phyloP scores from a whole-genome alignment of 2,888 invertebrate species.

The Nyleta sp. region DNA sequence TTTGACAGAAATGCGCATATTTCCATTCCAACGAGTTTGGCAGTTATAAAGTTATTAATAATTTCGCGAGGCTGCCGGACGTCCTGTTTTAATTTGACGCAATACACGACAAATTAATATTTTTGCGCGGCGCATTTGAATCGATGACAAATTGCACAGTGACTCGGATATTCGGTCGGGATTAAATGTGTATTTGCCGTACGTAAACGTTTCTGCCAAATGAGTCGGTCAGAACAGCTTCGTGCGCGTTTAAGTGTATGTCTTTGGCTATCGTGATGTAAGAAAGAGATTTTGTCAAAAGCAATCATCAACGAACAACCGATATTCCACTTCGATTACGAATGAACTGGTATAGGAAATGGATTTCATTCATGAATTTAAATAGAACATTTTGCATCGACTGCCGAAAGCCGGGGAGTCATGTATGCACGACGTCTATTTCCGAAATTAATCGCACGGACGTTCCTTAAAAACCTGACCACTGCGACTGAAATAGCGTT shows the following conservation, averaged over 20 bases:
- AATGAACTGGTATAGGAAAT: slow-evolving; percentile 39
- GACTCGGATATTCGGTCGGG: background rate
- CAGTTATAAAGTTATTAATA: slow-evolving; percentile 7
- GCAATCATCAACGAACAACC: slow-evolving; percentile 40
- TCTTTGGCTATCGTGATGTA: slow-evolving; percentile 27
- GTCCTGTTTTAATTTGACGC: slow-evolving; percentile 4
- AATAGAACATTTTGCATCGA: slow-evolving; percentile 41
- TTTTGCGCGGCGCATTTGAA: background rate
- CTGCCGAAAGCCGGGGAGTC: background rate
- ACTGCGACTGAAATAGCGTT: background rate
- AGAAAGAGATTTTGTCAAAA: slow-evolving; percentile 38
- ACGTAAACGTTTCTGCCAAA: slow-evolving; percentile 11
- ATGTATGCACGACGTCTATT: slow-evolving; percentile 4
- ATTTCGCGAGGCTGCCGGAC: background rate
- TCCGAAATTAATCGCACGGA: slow-evolving; percentile 24
- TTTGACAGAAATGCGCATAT: no score
- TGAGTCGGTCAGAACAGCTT: background rate
- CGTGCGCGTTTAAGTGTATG: background rate
- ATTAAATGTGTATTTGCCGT: background rate
- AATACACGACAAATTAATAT: slow-evolving; percentile 9
- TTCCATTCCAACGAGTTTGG: no score
- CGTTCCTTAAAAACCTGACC: slow-evolving; percentile 3
- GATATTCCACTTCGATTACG: slow-evolving; percentile 48
- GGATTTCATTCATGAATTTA: slow-evolving; percentile 53
- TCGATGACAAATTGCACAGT: slow-evolving; percentile 14